Evolutionary conservation across 2,888 invertebrate species (phyloP).

Genomic region (Cryptocheilus praepositus): DNA sequence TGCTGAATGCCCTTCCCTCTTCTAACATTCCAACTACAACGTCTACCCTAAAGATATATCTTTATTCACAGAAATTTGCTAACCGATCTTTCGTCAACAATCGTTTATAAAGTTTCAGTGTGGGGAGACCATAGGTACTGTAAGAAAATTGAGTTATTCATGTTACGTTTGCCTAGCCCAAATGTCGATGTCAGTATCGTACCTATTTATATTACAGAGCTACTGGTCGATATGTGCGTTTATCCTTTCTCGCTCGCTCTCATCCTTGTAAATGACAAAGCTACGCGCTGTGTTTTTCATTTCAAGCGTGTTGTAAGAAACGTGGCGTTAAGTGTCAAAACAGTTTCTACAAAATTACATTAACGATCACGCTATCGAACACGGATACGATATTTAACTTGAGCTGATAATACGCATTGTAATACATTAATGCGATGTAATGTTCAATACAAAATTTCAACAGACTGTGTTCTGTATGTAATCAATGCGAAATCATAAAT

Average conservation of each 20-base stretch:
- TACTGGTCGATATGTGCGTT: constrained; percentile 42
- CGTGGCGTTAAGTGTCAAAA: not conserved
- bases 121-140: not conserved
- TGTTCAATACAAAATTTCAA: not conserved
- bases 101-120: no score
- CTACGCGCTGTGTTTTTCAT: not conserved
- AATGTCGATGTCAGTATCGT: constrained; percentile 32
- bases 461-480: not conserved
- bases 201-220: constrained; percentile 27
- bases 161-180: constrained; percentile 16
- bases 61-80: constrained; percentile 18
- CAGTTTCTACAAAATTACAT: no score
- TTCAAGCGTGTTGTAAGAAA: not conserved
- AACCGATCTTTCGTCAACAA: not conserved
- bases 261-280: not conserved
- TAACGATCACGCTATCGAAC: no score
- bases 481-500: constrained; percentile 33
- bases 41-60: constrained; percentile 46
- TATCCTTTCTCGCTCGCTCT: not conserved
- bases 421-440: not conserved
- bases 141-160: not conserved
- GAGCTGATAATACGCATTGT: constrained; percentile 13
- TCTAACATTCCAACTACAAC: not conserved
- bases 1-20: constrained; percentile 67
- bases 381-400: no score